These are phyloP conservation scores for Buceros bicornis DNA, from an alignment of 2,797 vertebrate genomes.

Conservation along the genomic window DNA sequence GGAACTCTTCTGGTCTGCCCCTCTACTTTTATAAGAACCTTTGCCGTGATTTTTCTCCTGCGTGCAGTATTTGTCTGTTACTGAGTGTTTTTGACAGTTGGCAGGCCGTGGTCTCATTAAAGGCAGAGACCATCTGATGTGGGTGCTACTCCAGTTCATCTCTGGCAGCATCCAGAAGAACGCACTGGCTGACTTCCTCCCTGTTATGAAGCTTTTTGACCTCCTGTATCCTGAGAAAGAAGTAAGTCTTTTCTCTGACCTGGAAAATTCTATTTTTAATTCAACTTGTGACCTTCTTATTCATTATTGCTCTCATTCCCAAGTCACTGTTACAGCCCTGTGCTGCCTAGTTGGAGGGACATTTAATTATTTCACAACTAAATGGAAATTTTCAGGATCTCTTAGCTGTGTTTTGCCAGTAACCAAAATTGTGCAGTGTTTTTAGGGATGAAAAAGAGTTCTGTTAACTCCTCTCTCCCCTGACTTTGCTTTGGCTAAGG, in stretches of 20 bases:
- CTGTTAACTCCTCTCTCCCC: too few relatives aligned
- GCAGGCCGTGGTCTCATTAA: conserved; percentile 97
- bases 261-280: background rate
- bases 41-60: background rate
- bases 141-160: conserved; percentile 98
- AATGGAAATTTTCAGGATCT: too few relatives aligned
- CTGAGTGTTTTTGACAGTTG: conserved; percentile 83
- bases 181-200: conserved; percentile 94
- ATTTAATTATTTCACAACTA: too few relatives aligned
- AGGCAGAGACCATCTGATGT: conserved; percentile 98
- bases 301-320: accelerated
- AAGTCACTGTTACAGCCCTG: too few relatives aligned
- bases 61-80: background rate
- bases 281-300: background rate
- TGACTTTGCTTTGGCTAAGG: too few relatives aligned
- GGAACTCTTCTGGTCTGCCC: background rate
- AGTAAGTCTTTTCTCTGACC: conserved; percentile 78
- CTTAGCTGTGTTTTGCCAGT: too few relatives aligned
- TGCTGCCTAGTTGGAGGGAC: too few relatives aligned
- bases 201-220: conserved; percentile 99
- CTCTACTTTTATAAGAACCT: background rate
- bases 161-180: conserved; percentile 99
- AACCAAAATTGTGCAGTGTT: too few relatives aligned
- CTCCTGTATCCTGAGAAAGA: conserved; percentile 98
- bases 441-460: too few relatives aligned